Percentiles rank a stretch among this genome's conserved stretches.
phyloP scores from a whole-genome alignment of 2,888 invertebrate species.

The Nematopogon swammerdamellus region DNA sequence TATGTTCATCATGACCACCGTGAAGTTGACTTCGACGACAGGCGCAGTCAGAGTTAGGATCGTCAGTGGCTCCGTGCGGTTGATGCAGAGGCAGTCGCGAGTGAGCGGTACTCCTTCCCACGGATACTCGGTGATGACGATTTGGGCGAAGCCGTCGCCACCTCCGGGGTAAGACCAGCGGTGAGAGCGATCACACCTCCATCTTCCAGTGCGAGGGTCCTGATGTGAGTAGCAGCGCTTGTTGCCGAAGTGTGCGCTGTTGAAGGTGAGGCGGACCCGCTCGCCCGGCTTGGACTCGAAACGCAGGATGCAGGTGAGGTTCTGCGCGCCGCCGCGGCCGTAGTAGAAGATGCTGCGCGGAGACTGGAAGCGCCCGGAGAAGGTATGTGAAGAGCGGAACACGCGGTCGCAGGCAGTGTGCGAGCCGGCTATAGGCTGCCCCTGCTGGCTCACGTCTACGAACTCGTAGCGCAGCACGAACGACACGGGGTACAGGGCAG shows the following conservation, averaged over 20 bases:
- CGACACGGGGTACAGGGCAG: constrained; percentile 72
- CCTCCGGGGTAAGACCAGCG: constrained; percentile 35
- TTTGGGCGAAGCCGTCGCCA: constrained; percentile 57
- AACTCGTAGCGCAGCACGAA: constrained; percentile 81
- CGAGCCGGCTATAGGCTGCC: constrained; percentile 54
- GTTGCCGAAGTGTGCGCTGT: constrained; percentile 66
- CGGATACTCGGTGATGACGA: constrained; percentile 66
- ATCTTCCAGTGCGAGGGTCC: constrained; percentile 64
- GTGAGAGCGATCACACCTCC: constrained; percentile 59
- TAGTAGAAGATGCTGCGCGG: constrained; percentile 80
- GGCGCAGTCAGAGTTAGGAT: constrained; percentile 67
- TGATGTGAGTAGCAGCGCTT: constrained; percentile 64
- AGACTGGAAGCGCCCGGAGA: constrained; percentile 66
- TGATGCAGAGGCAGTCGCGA: constrained; percentile 72
- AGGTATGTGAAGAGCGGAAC: constrained; percentile 52
- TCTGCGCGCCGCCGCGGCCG: constrained; percentile 75
- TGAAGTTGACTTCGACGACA: constrained; percentile 70
- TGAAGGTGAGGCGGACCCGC: constrained; percentile 66
- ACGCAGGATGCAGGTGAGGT: constrained; percentile 71
- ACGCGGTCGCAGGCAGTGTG: constrained; percentile 63
- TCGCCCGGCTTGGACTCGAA: constrained; percentile 71
- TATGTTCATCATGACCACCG: constrained; percentile 75
- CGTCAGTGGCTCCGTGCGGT: constrained; percentile 62
- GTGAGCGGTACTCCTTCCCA: constrained; percentile 66
- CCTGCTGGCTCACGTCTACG: constrained; percentile 70